Base-by-base conservation (phyloP, 2,113 vertebrate species). In the Fregata magnificens region DNA sequence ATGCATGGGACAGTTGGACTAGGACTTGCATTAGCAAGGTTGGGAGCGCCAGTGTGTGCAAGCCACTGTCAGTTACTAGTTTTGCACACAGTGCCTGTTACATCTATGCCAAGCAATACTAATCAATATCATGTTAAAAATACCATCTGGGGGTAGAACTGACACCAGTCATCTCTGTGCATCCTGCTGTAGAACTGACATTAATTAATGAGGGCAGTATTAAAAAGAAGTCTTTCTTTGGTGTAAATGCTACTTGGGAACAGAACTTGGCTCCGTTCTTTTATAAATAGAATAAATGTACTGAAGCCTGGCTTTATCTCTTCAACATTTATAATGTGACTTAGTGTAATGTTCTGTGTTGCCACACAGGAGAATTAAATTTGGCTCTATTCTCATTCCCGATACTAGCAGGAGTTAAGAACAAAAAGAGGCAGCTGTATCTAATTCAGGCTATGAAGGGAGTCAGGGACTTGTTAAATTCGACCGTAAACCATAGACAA, bases 391-490 rank as follows among this genome's bases (percentile, higher is more conserved):
- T 84, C 36, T 72, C 59, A 15, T 87, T 93, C 52, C 42, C 52
- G 17, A 11, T 77, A 16, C 86, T 84, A 71, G 36, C 24, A 61
- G 78, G 52, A 90, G 78, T 80, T 81, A 90, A 32, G 86, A 71
- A 84, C 73, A 93, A 58, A 91, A 94, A 62, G 73, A 88, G 15
- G 36, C 82, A 96, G 73, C 90, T 94, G 90, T 66, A 58, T 87
- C 86, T 87, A 90, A 84, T 90, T 92, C 69, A 77, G 58, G 52
- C 82, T 63, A 62, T n/a, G 69, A 81, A 77, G 86, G 67, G 63
- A 90, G 47, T 66, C 32, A 58, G 76, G 81, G 87, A 56, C 56
- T 83, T 87, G 82, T 65, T 92, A 87, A 69, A 71, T 80, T 91
- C 7, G 1, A 44, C 73, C 1, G 8, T 79, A 92, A 93, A 89